Evolutionary conservation across 2,113 vertebrate genomes (phyloP), one percentile per base, ranked within the genome.

Genomic region (Martes martes): DNA sequence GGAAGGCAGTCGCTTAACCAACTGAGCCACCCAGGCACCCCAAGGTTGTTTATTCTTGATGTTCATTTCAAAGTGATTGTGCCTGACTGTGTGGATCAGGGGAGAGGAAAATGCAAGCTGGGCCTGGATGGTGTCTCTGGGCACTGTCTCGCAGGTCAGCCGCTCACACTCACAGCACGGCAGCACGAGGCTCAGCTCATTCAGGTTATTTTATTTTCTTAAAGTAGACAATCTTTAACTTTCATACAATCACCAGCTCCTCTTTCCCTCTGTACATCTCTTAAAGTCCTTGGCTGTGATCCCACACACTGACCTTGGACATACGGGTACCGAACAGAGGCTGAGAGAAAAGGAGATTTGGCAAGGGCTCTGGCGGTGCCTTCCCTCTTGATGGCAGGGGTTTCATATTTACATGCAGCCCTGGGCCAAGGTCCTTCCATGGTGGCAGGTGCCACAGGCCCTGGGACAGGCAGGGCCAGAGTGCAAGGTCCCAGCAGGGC

Each of bases 191-290:
- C 95, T 96, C 21, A 57, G 61, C 97, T 98, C 81, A 87, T 98
- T 98, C 98, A 98, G 97, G 98, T 96, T 91, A 98, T 98, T 99
- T 98, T 99, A 99, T 99, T 99, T 98, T 98, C 98, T 95, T 98
- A 96, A 98, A 98, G 98, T 98, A 98, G 98, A 99, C 98, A 98
- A 96, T 98, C 97, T 98, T 96, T 82, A 97, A 98, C 98, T 98
- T 98, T 88, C 93, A 94, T 96, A 76, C 82, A 67, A 33, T 63
- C 85, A 73, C 92, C 98, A 87, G 98, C 95, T 96, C 97, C 95
- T 71, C 61, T n/a, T n/a, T 42, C 84, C 87, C 87, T 74, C 92
- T 47, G 97, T 80, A 65, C 97, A 97, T 97, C 73, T 96, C 95
- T 97, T 97, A 78, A 97, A 98, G 98, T 98, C 98, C 99, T 98